Evolutionary conservation across 2,113 vertebrate species (phyloP).

Genomic region (Corythaixoides concolor): DNA sequence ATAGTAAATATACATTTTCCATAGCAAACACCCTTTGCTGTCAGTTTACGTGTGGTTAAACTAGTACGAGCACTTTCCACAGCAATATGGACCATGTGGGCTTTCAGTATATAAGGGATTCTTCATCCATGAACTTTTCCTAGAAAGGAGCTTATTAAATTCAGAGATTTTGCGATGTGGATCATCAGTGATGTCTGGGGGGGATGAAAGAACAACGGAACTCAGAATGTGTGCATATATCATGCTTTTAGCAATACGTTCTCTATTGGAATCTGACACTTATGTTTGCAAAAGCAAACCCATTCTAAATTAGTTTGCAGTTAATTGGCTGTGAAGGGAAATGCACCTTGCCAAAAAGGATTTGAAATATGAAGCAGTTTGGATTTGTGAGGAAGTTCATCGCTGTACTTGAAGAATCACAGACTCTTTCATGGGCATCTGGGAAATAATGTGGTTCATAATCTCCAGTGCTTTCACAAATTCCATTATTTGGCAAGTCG

Average conservation of each 20-base stretch:
- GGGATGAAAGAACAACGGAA: background rate
- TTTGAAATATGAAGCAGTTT: conserved; percentile 41
- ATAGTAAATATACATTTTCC: background rate
- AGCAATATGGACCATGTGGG: background rate
- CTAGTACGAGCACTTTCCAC: background rate
- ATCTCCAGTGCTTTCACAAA: background rate
- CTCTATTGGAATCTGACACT: conserved; percentile 41
- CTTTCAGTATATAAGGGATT: background rate
- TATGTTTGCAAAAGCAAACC: conserved; percentile 44
- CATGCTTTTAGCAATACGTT: conserved; percentile 27
- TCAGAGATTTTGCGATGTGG: background rate
- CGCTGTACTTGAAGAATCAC: background rate
- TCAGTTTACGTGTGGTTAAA: background rate
- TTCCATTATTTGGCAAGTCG: conserved; percentile 6
- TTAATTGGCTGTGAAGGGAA: conserved; percentile 61
- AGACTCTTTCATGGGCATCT: background rate
- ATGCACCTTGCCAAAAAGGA: conserved; percentile 52
- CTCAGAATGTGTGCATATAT: background rate
- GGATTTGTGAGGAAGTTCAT: conserved; percentile 4
- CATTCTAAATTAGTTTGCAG: conserved; percentile 51
- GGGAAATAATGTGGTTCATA: conserved; percentile 30
- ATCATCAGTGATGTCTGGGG: conserved; percentile 19
- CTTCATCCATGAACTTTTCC: background rate
- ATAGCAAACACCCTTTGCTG: background rate
- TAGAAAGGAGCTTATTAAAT: background rate